phyloP scores from a whole-genome alignment of 2,888 invertebrate genomes.

The Colostygia pectinataria region DNA sequence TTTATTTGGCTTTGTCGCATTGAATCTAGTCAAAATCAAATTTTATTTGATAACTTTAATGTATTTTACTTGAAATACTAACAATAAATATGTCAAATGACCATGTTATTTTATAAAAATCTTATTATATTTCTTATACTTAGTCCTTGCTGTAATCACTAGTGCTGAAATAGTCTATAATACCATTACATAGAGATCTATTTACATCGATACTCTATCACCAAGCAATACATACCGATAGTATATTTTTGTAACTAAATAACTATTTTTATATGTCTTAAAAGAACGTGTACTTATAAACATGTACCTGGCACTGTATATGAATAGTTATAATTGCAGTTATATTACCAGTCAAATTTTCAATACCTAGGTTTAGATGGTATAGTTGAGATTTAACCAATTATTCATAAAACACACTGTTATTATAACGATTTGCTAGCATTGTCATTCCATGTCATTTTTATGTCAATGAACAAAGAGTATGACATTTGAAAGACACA shows the following conservation, averaged over 20 bases:
- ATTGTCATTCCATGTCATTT: no score
- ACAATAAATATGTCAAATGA: background rate
- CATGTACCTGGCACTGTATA: conserved; percentile 9
- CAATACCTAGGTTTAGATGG: no score
- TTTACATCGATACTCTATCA: conserved; percentile 7
- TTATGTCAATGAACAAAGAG: no score
- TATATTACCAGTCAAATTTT: no score
- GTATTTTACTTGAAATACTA: conserved; percentile 9
- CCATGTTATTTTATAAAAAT: no score
- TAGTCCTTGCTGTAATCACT: no score
- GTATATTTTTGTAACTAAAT: conserved; percentile 13
- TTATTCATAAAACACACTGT: no score
- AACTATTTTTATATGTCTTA: conserved; percentile 16
- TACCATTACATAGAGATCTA: background rate
- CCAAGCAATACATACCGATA: background rate
- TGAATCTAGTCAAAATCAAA: conserved; percentile 26
- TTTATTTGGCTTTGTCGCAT: conserved; percentile 6
- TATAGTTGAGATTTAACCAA: no score
- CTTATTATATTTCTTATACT: no score
- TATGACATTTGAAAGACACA: no score
- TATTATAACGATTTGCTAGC: no score
- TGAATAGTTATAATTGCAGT: background rate
- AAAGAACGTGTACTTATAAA: conserved; percentile 14
- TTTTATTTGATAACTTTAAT: conserved; percentile 15
- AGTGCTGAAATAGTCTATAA: conserved; percentile 14